phyloP scores from a whole-genome alignment of 2,797 vertebrate species.

The Scleropages formosus region DNA sequence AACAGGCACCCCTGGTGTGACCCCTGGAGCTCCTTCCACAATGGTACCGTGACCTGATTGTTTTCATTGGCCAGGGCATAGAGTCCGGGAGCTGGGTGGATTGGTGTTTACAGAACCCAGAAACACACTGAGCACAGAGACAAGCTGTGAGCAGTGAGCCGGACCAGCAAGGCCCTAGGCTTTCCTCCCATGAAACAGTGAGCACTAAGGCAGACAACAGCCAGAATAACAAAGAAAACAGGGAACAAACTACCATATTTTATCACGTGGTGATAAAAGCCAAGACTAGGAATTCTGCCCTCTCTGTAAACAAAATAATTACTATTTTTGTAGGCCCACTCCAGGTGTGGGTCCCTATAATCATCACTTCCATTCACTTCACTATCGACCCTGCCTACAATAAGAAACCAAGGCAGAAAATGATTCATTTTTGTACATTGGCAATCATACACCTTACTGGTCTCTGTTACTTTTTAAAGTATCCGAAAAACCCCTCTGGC shows the following conservation, averaged over 20 bases:
- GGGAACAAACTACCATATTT: not conserved
- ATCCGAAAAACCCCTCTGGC: too few species aligned
- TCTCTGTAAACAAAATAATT: too few species aligned
- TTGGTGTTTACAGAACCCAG: conserved; percentile 61
- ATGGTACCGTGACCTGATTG: conserved; percentile 45
- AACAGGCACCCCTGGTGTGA: not conserved
- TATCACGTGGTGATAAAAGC: not conserved
- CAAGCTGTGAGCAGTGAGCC: too few species aligned
- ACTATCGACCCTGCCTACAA: too few species aligned
- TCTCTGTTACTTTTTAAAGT: too few species aligned
- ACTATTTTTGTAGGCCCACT: too few species aligned
- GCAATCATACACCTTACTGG: too few species aligned
- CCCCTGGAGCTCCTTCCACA: conserved; percentile 18
- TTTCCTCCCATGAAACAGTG: not conserved
- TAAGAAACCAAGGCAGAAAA: not conserved
- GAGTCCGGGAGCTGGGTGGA: conserved; percentile 46
- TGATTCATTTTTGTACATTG: too few species aligned
- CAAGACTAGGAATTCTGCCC: too few species aligned
- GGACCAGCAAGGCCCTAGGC: not conserved
- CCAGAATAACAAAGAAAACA: not conserved
- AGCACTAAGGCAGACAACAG: not conserved
- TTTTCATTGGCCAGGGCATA: conserved; percentile 56
- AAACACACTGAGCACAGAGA: not conserved
- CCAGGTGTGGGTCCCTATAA: too few species aligned
- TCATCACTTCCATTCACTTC: too few species aligned